Percentiles rank a stretch among this genome's conserved stretches.
Conservation (phyloP, 1,140 invertebrate species). For the Ostrea denselamellosa region DNA sequence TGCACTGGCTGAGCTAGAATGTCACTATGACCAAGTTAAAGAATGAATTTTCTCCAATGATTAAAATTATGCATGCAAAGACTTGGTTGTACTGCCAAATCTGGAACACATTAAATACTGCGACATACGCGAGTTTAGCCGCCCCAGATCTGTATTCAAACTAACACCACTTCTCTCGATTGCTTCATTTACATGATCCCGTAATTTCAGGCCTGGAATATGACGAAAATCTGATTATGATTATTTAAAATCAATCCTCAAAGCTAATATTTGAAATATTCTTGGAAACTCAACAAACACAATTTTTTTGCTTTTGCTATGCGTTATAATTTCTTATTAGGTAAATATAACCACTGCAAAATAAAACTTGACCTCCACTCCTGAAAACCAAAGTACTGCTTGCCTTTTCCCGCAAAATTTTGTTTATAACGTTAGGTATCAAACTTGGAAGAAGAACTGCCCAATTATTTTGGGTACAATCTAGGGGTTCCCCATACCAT, state of each 20-base stretch:
- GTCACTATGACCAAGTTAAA: neutral
- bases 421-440: constrained; percentile 39
- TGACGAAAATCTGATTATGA: too few relatives aligned
- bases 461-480: too few relatives aligned
- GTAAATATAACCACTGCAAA: neutral
- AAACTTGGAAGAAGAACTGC: too few relatives aligned
- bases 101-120: neutral
- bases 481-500: too few relatives aligned
- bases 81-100: neutral
- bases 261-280: neutral
- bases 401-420: constrained; percentile 39
- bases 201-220: neutral
- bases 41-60: constrained; percentile 14
- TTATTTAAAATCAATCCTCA: neutral
- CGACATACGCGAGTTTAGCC: neutral
- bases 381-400: constrained; percentile 43
- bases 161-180: neutral
- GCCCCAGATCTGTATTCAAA: neutral
- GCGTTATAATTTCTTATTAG: neutral
- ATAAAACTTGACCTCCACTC: constrained; percentile 46
- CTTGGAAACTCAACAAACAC: neutral
- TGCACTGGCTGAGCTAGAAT: constrained; percentile 24
- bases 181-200: neutral
- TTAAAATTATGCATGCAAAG: constrained; percentile 9
- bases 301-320: neutral